Percentiles rank a stretch among this genome's conserved stretches.
Conservation (phyloP, 2,888 invertebrate species). For the Eupithecia dodoneata region DNA sequence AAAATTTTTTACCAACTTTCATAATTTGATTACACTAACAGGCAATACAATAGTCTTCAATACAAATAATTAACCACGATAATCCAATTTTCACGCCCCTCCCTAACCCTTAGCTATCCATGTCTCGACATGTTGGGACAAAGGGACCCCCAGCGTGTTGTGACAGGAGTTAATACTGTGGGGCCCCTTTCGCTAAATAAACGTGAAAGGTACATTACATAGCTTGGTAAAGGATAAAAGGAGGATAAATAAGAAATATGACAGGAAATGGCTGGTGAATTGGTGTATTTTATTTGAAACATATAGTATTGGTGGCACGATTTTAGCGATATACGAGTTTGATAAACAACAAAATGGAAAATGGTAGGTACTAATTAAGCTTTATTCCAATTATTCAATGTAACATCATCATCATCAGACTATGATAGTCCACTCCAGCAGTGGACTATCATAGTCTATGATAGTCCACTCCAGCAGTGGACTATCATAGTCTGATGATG, state of each 20-base stretch:
- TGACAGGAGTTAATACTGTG: constrained; percentile 78
- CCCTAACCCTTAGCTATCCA: constrained; percentile 67
- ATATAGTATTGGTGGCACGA: too few relatives aligned
- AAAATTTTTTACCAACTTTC: not conserved
- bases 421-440: too few relatives aligned
- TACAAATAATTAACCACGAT: constrained; percentile 39
- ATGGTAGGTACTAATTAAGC: not conserved
- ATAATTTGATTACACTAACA: constrained; percentile 12
- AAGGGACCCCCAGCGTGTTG: constrained; percentile 62
- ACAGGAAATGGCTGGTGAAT: not conserved
- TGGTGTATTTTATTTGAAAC: not conserved
- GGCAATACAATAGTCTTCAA: constrained; percentile 19
- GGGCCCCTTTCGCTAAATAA: constrained; percentile 28
- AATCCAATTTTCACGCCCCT: constrained; percentile 61
- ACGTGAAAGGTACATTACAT: constrained; percentile 23
- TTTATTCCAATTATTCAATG: too few relatives aligned
- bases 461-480: too few relatives aligned
- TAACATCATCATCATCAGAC: too few relatives aligned
- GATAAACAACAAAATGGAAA: too few relatives aligned
- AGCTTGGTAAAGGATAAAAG: not conserved
- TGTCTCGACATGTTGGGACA: constrained; percentile 67
- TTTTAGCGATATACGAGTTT: too few relatives aligned
- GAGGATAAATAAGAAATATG: constrained; percentile 4
- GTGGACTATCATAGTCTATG: too few relatives aligned
- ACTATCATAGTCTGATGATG: too few relatives aligned